Percentiles rank a stretch among this genome's conserved stretches.
phyloP scores from a whole-genome alignment of 1,140 invertebrate species.

The Harlomillsia oculata region DNA sequence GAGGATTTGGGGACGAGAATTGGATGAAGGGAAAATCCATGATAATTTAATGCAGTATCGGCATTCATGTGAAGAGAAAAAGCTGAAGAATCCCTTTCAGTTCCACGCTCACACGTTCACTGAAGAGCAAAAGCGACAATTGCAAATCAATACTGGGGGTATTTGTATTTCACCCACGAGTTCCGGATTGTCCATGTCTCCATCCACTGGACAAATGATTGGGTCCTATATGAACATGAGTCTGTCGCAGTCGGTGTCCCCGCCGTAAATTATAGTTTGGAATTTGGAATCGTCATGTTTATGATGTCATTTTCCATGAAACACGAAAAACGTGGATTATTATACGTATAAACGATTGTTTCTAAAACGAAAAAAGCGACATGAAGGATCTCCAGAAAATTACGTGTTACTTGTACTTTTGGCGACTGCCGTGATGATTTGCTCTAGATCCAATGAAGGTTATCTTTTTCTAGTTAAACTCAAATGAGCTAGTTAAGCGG shows the following conservation, averaged over 20 bases:
- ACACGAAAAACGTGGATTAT: too few relatives aligned
- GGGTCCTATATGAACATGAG: slow-evolving; percentile 20
- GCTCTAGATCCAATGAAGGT: too few relatives aligned
- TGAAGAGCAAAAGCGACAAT: slow-evolving; percentile 11
- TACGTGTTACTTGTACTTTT: too few relatives aligned
- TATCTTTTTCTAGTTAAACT: too few relatives aligned
- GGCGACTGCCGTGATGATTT: too few relatives aligned
- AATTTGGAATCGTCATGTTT: too few relatives aligned
- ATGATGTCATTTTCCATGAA: too few relatives aligned
- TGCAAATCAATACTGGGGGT: slow-evolving; percentile 7
- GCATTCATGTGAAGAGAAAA: slow-evolving; percentile 21
- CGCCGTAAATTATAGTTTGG: too few relatives aligned
- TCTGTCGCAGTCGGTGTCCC: slow-evolving; percentile 19
- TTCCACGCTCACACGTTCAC: slow-evolving; percentile 17
- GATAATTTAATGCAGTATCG: slow-evolving; percentile 57
- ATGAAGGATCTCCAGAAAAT: too few relatives aligned
- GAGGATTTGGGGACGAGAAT: slow-evolving; percentile 59
- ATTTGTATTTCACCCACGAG: slow-evolving; percentile 6
- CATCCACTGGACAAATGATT: slow-evolving; percentile 4
- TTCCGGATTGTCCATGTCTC: slow-evolving; percentile 17
- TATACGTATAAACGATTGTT: too few relatives aligned
- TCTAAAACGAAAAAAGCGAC: too few relatives aligned
- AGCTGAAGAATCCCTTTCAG: slow-evolving; percentile 16
- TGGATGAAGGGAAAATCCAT: slow-evolving; percentile 65
- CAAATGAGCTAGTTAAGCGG: too few relatives aligned